phyloP scores from a whole-genome alignment of 2,113 vertebrate species.

The Hippoglossus stenolepis region DNA sequence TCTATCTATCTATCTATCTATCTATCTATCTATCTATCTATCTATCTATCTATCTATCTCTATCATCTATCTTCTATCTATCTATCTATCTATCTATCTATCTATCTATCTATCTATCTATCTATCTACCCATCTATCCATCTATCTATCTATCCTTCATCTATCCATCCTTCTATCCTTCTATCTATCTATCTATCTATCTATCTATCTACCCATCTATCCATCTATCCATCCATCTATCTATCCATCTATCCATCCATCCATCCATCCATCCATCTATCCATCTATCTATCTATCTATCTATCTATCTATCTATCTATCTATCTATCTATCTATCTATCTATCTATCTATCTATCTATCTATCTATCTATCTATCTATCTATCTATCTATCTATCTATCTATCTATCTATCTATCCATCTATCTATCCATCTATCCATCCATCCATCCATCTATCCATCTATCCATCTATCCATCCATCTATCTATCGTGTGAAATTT shows the following conservation, averaged over 20 bases:
- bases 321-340: neutral
- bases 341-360: neutral
- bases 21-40: neutral
- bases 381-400: neutral
- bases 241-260: neutral
- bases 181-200: neutral
- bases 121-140: neutral
- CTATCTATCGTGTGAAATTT: neutral
- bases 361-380: neutral
- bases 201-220: neutral
- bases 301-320: neutral
- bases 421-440: neutral
- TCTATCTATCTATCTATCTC: constrained; percentile 1
- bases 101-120: neutral
- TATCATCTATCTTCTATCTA: neutral
- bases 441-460: neutral
- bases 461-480: neutral
- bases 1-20: neutral
- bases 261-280: neutral
- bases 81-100: neutral
- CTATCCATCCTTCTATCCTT: neutral
- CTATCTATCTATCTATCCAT: neutral
- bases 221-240: neutral
- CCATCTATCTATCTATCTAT: neutral
- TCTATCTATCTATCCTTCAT: too few relatives aligned